A percentile compares a stretch with the other conserved stretches of the same genome.
These are phyloP conservation scores for Phalera bucephala DNA, from an alignment of 2,888 invertebrate genomes.

Conservation along the genomic window DNA sequence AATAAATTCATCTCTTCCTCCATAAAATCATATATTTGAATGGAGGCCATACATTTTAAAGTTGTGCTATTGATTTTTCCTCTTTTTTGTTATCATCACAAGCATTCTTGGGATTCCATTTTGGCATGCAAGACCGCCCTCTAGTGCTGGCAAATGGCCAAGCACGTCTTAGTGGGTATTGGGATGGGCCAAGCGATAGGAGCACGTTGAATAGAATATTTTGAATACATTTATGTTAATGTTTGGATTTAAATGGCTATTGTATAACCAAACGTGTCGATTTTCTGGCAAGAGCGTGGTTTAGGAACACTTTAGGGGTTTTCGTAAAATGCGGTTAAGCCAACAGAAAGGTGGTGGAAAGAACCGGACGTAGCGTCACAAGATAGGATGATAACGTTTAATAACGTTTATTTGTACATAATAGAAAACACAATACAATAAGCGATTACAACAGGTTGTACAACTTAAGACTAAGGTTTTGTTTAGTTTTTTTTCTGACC, in stretches of 20 bases:
- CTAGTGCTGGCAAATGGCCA: slow-evolving; percentile 50
- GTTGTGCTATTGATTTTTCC: slow-evolving; percentile 29
- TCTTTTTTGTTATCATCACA: slow-evolving; percentile 44
- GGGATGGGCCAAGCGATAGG: slow-evolving; percentile 37
- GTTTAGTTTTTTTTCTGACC: too few relatives aligned
- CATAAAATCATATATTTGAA: slow-evolving; percentile 24
- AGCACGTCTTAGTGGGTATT: slow-evolving; percentile 40
- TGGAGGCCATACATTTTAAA: slow-evolving; percentile 37
- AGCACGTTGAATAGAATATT: slow-evolving; percentile 21
- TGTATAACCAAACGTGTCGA: too few relatives aligned
- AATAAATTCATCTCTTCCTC: slow-evolving; percentile 8
- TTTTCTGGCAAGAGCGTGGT: too few relatives aligned
- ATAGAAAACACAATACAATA: too few relatives aligned
- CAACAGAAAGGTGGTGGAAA: too few relatives aligned
- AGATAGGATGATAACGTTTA: too few relatives aligned
- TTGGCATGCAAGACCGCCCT: slow-evolving; percentile 57
- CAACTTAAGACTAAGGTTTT: too few relatives aligned
- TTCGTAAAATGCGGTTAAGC: too few relatives aligned
- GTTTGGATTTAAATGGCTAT: slow-evolving; percentile 4
- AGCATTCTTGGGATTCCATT: slow-evolving; percentile 50
- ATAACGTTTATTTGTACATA: too few relatives aligned
- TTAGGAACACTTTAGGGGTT: too few relatives aligned
- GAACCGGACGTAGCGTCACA: too few relatives aligned
- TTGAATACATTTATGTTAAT: slow-evolving; percentile 2
- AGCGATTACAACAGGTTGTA: too few relatives aligned